A percentile compares a stretch with the other conserved stretches of the same genome.
Evolutionary conservation across 92 coral and sea anemone genomes (phyloP).

Genomic region (Hydrozoanthus gracilis): DNA sequence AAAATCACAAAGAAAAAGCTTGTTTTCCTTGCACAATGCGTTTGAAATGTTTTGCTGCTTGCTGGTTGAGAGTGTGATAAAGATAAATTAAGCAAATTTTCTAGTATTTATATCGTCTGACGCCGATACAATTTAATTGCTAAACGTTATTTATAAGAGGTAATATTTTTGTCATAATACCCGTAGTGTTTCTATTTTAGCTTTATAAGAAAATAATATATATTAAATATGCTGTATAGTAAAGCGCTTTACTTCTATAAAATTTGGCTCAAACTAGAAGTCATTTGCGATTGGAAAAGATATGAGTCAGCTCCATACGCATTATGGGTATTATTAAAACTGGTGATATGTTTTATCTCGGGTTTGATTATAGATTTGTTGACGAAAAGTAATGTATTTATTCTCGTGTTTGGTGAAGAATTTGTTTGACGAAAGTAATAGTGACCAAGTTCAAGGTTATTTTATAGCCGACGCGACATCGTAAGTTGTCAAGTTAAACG

Average conservation of each 20-base stretch:
- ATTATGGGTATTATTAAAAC: too few species aligned
- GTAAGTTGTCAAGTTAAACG: too few species aligned
- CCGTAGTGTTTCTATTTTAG: slow-evolving; percentile 25
- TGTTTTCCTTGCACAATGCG: too few species aligned
- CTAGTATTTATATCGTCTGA: neutral
- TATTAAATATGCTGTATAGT: neutral
- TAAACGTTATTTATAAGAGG: slow-evolving; percentile 39
- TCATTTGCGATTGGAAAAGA: neutral
- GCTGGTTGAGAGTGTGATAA: neutral
- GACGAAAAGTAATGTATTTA: neutral
- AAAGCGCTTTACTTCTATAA: neutral
- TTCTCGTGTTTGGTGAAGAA: neutral
- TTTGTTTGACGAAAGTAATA: neutral
- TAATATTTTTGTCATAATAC: slow-evolving; percentile 28
- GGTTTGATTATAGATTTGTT: neutral
- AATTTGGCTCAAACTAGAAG: neutral
- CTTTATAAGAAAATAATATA: slow-evolving; percentile 20
- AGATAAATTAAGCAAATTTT: neutral
- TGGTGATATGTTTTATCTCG: too few species aligned
- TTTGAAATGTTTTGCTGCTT: neutral
- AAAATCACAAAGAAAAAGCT: too few species aligned
- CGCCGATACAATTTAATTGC: neutral
- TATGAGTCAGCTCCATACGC: neutral
- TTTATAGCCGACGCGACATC: too few species aligned
- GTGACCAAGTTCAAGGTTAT: too few species aligned